Evolutionary conservation across 1,140 invertebrate species (phyloP).

Genomic region (Drosophila ironensis): DNA sequence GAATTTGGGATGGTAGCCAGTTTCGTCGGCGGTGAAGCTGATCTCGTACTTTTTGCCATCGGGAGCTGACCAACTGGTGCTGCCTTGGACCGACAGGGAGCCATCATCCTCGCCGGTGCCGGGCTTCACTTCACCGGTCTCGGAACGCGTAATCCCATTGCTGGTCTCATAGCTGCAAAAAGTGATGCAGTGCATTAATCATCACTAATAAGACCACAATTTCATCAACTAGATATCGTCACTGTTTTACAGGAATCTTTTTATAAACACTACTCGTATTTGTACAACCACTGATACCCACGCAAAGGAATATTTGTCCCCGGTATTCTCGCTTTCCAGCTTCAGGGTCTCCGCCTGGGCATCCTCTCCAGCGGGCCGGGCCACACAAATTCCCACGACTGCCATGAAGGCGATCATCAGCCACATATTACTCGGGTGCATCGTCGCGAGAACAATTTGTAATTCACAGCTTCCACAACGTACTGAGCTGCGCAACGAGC

Average conservation of each 20-base stretch:
- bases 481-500: slow-evolving; percentile 33
- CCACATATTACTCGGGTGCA: slow-evolving; percentile 26
- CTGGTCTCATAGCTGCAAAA: slow-evolving; percentile 85
- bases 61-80: slow-evolving; percentile 86
- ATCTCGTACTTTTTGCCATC: slow-evolving; percentile 86
- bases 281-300: slow-evolving; percentile 74
- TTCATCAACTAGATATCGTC: too few relatives aligned
- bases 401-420: slow-evolving; percentile 38
- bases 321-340: slow-evolving; percentile 83
- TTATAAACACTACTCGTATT: too few relatives aligned
- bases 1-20: slow-evolving; percentile 88
- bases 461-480: slow-evolving; percentile 34
- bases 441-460: slow-evolving; percentile 2
- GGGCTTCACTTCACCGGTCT: slow-evolving; percentile 85
- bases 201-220: too few relatives aligned
- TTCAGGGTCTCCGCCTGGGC: slow-evolving; percentile 74
- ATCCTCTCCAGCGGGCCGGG: slow-evolving; percentile 47
- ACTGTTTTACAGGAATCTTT: too few relatives aligned
- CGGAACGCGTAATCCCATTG: slow-evolving; percentile 86
- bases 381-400: slow-evolving; percentile 10
- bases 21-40: slow-evolving; percentile 88
- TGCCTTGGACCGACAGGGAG: slow-evolving; percentile 84
- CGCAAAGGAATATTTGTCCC: slow-evolving; percentile 81
- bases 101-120: slow-evolving; percentile 83
- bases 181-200: too few relatives aligned